These are phyloP conservation scores for Chydorus sphaericus DNA, from an alignment of 2,888 invertebrate species.

Conservation along the genomic window DNA sequence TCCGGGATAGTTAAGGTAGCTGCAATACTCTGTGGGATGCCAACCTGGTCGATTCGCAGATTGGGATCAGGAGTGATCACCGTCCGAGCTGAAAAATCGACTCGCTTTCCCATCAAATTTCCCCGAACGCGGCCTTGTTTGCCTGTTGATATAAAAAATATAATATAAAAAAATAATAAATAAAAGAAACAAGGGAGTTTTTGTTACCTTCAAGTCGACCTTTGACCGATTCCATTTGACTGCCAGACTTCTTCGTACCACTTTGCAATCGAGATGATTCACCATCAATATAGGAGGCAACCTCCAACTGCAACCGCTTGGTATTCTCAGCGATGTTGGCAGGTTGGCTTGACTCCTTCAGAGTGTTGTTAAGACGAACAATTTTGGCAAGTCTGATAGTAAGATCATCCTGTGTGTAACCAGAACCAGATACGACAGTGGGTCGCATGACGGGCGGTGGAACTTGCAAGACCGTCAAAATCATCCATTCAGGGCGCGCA, in stretches of 20 bases:
- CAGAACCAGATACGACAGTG: conserved; percentile 96
- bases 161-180: background rate
- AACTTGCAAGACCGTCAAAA: conserved; percentile 90
- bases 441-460: conserved; percentile 92
- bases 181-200: background rate
- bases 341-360: conserved; percentile 92
- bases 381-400: conserved; percentile 98
- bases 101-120: conserved; percentile 99
- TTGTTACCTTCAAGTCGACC: conserved; percentile 43
- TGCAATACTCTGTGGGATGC: conserved; percentile 93
- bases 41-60: conserved; percentile 88
- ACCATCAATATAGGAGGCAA: conserved; percentile 94
- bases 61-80: conserved; percentile 96
- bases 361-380: conserved; percentile 92
- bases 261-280: conserved; percentile 96
- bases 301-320: conserved; percentile 95
- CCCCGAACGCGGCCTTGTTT: conserved; percentile 98
- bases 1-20: conserved; percentile 99
- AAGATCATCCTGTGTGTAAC: conserved; percentile 93
- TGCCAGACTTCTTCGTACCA: conserved; percentile 97
- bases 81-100: conserved; percentile 97
- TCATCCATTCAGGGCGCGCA: conserved; percentile 99
- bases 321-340: conserved; percentile 95
- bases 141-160: conserved; percentile 52
- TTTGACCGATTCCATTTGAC: conserved; percentile 94